These are phyloP conservation scores for Myathropa florea DNA, from an alignment of 2,888 invertebrate species.

Conservation along the genomic window DNA sequence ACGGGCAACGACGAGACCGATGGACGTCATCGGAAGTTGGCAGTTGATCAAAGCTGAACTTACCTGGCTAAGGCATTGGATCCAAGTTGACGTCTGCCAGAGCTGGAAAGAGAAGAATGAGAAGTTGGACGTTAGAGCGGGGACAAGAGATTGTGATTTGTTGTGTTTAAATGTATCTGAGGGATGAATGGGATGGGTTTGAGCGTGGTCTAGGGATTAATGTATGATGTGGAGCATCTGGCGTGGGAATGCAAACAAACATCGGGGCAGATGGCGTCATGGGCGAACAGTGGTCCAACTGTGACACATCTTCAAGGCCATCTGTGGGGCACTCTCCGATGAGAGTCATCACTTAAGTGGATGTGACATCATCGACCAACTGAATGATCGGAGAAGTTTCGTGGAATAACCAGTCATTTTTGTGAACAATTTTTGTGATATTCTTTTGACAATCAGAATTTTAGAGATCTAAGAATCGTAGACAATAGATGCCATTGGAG, in stretches of 20 bases:
- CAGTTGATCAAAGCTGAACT: conserved; percentile 73
- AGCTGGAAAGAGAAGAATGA: conserved; percentile 83
- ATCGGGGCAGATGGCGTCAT: neutral
- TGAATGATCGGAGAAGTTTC: too few species aligned
- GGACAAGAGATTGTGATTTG: neutral
- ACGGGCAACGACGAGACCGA: neutral
- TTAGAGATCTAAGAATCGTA: too few species aligned
- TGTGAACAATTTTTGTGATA: too few species aligned
- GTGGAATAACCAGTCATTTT: neutral
- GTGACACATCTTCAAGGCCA: neutral
- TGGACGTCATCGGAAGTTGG: conserved; percentile 43
- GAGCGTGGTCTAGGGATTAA: neutral
- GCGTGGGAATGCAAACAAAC: neutral
- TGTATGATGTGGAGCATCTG: neutral
- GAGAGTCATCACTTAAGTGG: neutral
- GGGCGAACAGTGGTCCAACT: neutral
- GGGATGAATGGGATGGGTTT: neutral
- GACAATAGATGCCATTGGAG: too few species aligned
- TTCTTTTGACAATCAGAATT: too few species aligned
- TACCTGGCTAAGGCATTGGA: conserved; percentile 94
- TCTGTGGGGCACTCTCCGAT: neutral
- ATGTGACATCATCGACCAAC: neutral
- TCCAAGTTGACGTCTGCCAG: conserved; percentile 90
- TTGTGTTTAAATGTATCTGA: neutral
- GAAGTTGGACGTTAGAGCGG: conserved; percentile 3